phyloP scores from a whole-genome alignment of 2,888 invertebrate genomes.

The Mythimna pallens region DNA sequence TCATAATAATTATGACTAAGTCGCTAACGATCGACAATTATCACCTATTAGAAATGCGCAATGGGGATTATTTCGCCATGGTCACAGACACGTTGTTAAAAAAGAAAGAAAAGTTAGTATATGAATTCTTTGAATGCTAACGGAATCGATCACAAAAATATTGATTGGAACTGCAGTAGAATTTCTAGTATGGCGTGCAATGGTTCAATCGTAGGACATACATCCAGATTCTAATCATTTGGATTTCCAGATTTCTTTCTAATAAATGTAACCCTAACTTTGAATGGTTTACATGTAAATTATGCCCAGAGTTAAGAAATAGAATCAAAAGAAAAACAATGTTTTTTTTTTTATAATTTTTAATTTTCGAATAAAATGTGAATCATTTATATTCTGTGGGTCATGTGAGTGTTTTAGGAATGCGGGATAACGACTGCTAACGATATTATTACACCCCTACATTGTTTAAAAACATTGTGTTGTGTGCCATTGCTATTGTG shows the following conservation, averaged over 20 bases:
- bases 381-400: constrained; percentile 24
- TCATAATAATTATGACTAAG: constrained; percentile 43
- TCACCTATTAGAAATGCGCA: constrained; percentile 33
- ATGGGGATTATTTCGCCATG: constrained; percentile 31
- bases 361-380: constrained; percentile 19
- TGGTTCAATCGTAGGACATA: background rate
- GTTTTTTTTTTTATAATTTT: background rate
- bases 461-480: constrained; percentile 1
- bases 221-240: background rate
- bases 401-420: constrained; percentile 6
- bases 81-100: background rate
- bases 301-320: background rate
- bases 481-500: background rate
- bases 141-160: background rate
- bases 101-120: background rate
- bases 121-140: constrained; percentile 13
- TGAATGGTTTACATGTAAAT: background rate
- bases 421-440: constrained; percentile 58
- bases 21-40: constrained; percentile 45
- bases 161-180: constrained; percentile 20
- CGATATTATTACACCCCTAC: constrained; percentile 24
- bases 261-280: no score
- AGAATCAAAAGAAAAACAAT: no score
- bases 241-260: no score
- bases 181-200: background rate